These are phyloP conservation scores for Drosophila serrata DNA, from an alignment of 1,140 invertebrate genomes.

Conservation along the genomic window DNA sequence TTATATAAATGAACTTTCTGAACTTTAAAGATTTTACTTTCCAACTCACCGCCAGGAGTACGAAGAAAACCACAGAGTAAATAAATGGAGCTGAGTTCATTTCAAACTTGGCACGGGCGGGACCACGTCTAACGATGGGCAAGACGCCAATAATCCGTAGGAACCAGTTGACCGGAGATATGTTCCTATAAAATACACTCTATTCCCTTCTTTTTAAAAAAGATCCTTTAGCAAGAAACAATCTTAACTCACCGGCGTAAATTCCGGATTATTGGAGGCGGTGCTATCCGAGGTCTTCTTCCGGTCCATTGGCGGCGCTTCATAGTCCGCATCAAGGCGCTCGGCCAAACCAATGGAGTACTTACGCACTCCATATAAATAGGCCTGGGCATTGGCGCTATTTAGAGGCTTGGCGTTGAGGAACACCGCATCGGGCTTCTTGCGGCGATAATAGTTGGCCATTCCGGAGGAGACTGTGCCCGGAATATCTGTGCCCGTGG, in stretches of 20 bases:
- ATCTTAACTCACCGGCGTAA: constrained; percentile 62
- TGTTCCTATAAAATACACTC: constrained; percentile 87
- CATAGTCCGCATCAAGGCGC: constrained; percentile 68
- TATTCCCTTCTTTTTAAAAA: constrained; percentile 12
- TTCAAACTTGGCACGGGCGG: constrained; percentile 85
- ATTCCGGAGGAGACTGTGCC: constrained; percentile 59
- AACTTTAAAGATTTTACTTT: not conserved
- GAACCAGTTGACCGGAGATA: constrained; percentile 87
- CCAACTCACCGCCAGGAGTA: constrained; percentile 81
- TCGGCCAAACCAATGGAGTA: constrained; percentile 78
- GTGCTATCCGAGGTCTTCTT: constrained; percentile 67
- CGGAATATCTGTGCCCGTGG: constrained; percentile 35
- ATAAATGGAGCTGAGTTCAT: constrained; percentile 86
- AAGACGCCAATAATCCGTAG: constrained; percentile 87
- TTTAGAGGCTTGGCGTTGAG: constrained; percentile 79
- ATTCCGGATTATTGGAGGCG: constrained; percentile 65
- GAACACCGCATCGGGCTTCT: constrained; percentile 75
- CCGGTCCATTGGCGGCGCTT: constrained; percentile 41
- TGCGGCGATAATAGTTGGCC: constrained; percentile 79
- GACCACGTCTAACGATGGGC: constrained; percentile 86
- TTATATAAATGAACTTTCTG: not conserved
- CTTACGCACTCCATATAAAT: constrained; percentile 71
- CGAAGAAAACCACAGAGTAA: constrained; percentile 87
- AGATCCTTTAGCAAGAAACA: too few relatives aligned
- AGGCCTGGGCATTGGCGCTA: constrained; percentile 70